phyloP scores from a whole-genome alignment of 2,113 vertebrate genomes.

The Thomomys bottae region DNA sequence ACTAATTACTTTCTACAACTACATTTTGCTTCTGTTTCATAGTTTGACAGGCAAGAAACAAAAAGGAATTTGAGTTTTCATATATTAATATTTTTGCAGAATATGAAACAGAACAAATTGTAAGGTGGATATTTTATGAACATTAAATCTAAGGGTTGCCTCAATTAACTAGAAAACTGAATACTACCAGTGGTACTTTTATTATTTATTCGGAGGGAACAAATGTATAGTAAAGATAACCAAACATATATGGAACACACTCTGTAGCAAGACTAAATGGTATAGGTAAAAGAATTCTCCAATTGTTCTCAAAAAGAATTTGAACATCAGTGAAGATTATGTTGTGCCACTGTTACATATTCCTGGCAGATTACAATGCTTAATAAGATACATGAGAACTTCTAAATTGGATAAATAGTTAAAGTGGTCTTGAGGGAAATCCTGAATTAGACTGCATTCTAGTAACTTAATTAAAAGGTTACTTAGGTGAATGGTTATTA shows the following conservation, averaged over 20 bases:
- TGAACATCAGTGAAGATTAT: not conserved
- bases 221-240: conserved; percentile 54
- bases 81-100: conserved; percentile 23
- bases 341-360: not conserved
- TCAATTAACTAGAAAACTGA: conserved; percentile 69
- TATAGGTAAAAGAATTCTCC: conserved; percentile 61
- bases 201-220: conserved; percentile 56
- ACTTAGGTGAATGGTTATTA: conserved; percentile 13
- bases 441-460: conserved; percentile 12
- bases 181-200: conserved; percentile 41
- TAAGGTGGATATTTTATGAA: conserved; percentile 46
- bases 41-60: not conserved
- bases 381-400: conserved; percentile 29
- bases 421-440: conserved; percentile 55
- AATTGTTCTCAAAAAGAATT: conserved; percentile 51
- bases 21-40: not conserved
- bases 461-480: conserved; percentile 50
- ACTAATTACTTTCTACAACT: not conserved
- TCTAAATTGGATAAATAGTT: conserved; percentile 48
- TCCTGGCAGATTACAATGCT: not conserved
- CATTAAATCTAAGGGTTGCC: not conserved
- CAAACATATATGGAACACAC: conserved; percentile 62
- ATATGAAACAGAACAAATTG: conserved; percentile 31
- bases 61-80: not conserved
- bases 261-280: conserved; percentile 24